These are phyloP conservation scores for Nesogale talazaci DNA, from an alignment of 2,113 vertebrate species.

Conservation along the genomic window DNA sequence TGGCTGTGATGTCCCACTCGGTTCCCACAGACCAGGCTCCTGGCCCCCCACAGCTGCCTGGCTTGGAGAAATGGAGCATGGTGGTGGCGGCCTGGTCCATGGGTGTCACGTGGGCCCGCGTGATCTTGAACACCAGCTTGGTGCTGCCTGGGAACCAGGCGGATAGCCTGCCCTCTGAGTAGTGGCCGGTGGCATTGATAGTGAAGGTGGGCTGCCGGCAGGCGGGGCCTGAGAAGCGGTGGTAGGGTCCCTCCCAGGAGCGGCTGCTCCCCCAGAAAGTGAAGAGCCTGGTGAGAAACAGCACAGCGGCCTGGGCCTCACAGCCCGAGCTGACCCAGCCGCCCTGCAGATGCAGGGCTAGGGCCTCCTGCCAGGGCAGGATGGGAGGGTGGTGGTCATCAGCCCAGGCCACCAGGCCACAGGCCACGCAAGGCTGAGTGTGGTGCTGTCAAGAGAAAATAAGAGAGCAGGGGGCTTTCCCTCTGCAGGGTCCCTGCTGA, in stretches of 20 bases:
- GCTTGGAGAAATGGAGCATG: slow-evolving; percentile 88
- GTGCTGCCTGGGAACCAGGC: slow-evolving; percentile 86
- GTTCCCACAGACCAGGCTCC: slow-evolving; percentile 87
- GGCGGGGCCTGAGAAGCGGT: slow-evolving; percentile 91
- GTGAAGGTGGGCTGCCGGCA: slow-evolving; percentile 92
- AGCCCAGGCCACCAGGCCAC: slow-evolving; percentile 88
- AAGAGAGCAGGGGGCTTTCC: neutral
- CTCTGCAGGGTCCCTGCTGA: too few species aligned
- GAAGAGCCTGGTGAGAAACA: slow-evolving; percentile 93
- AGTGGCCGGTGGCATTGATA: slow-evolving; percentile 89
- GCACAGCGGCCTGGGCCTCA: slow-evolving; percentile 90
- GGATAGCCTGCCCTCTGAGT: slow-evolving; percentile 87
- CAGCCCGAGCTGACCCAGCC: slow-evolving; percentile 92
- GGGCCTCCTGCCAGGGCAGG: slow-evolving; percentile 77
- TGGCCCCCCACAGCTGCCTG: slow-evolving; percentile 87
- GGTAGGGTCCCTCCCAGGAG: slow-evolving; percentile 92
- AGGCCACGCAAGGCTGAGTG: slow-evolving; percentile 90
- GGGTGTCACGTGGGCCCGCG: slow-evolving; percentile 86
- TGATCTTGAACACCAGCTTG: slow-evolving; percentile 92
- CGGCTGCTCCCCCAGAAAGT: slow-evolving; percentile 87
- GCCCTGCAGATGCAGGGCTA: slow-evolving; percentile 85
- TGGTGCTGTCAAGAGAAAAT: slow-evolving; percentile 88
- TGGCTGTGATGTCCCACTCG: slow-evolving; percentile 92
- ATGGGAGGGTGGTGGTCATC: slow-evolving; percentile 89
- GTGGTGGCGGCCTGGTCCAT: slow-evolving; percentile 85